phyloP scores from a whole-genome alignment of 2,888 invertebrate species.

The Drosophila picticornis region DNA sequence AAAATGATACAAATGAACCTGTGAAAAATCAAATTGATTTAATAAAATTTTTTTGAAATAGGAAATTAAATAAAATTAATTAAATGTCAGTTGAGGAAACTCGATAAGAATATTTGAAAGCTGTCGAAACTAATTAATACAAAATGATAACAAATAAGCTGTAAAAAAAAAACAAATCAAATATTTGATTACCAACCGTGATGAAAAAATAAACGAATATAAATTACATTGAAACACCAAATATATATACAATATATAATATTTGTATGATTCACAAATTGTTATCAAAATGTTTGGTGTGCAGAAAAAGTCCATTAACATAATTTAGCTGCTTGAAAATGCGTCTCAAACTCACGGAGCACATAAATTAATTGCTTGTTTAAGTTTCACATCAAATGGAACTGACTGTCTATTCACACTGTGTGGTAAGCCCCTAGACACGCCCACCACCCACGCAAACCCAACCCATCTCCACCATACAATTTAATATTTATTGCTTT shows the following conservation, averaged over 20 bases:
- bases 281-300: background rate
- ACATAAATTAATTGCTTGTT: conserved; percentile 67
- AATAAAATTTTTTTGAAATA: background rate
- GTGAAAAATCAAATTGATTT: background rate
- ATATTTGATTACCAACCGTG: background rate
- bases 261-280: background rate
- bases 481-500: conserved; percentile 72
- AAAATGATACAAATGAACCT: background rate
- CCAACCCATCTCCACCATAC: conserved; percentile 11
- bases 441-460: conserved; percentile 15
- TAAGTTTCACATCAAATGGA: conserved; percentile 62
- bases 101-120: background rate
- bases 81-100: background rate
- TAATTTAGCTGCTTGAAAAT: conserved; percentile 31
- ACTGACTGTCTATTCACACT: conserved; percentile 41
- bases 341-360: conserved; percentile 2
- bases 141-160: background rate
- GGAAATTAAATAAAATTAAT: background rate
- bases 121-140: background rate
- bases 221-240: background rate
- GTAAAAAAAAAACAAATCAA: background rate
- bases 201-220: background rate
- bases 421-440: conserved; percentile 38
- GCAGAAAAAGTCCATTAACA: conserved; percentile 20
- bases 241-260: background rate